A percentile compares a stretch with the other conserved stretches of the same genome.
phyloP scores from a whole-genome alignment of 2,888 invertebrate genomes.

The Mythimna loreyi region DNA sequence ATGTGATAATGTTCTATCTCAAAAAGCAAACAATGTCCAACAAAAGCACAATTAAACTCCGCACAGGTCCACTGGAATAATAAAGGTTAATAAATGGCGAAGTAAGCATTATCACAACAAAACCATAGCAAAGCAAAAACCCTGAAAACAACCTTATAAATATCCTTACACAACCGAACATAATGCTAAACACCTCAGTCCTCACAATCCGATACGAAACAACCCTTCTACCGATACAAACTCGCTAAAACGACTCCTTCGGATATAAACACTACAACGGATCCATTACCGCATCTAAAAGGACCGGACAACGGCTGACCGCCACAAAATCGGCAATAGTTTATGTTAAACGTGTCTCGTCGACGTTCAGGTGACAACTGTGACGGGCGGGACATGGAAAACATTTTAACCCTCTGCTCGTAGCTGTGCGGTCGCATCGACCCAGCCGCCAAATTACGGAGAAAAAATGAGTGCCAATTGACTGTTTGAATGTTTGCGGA shows the following conservation, averaged over 20 bases:
- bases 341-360: constrained; percentile 63
- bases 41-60: not conserved
- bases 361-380: constrained; percentile 73
- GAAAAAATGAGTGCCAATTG: constrained; percentile 62
- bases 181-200: constrained; percentile 1
- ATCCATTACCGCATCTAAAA: constrained; percentile 66
- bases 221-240: constrained; percentile 34
- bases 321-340: constrained; percentile 63
- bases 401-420: constrained; percentile 82
- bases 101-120: constrained; percentile 4
- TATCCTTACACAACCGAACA: not conserved
- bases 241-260: constrained; percentile 21
- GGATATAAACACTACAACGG: constrained; percentile 59
- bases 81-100: not conserved
- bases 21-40: not conserved
- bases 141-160: constrained; percentile 22
- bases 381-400: constrained; percentile 82
- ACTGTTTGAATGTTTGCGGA: constrained; percentile 38
- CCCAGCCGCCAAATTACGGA: constrained; percentile 58
- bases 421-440: constrained; percentile 74
- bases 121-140: not conserved
- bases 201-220: constrained; percentile 29
- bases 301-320: constrained; percentile 47
- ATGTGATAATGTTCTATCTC: too few relatives aligned
- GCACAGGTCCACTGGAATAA: not conserved